Evolutionary conservation across 1,140 invertebrate species (phyloP).

Genomic region (Asobara japonica): DNA sequence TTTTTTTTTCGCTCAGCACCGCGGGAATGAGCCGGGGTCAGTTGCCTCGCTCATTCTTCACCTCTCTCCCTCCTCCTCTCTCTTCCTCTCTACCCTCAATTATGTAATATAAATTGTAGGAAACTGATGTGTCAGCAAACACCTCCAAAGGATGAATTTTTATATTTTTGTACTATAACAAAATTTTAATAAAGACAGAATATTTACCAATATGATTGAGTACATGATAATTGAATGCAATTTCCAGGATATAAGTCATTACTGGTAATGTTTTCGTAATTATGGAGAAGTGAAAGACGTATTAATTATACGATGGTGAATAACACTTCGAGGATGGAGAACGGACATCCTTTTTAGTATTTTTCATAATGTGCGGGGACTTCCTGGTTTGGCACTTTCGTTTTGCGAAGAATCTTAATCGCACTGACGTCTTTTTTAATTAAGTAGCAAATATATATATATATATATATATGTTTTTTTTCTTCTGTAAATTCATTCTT

Average conservation of each 20-base stretch:
- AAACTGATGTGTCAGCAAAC: neutral
- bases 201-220: neutral
- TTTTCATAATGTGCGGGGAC: neutral
- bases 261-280: neutral
- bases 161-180: conserved; percentile 12
- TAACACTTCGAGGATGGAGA: neutral
- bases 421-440: neutral
- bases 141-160: conserved; percentile 7
- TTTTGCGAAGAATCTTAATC: conserved; percentile 28
- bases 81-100: neutral
- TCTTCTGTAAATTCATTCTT: neutral
- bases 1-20: too few species aligned
- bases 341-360: conserved; percentile 3
- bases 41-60: too few species aligned
- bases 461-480: neutral
- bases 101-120: conserved; percentile 1
- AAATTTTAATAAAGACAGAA: neutral
- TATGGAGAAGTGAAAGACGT: neutral
- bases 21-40: too few species aligned
- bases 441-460: conserved; percentile 4
- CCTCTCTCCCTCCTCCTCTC: neutral
- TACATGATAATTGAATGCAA: neutral
- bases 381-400: conserved; percentile 34
- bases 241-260: neutral
- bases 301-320: neutral